Evolutionary conservation across 2,888 invertebrate species (phyloP).

Genomic region (Calliphora vomitoria): DNA sequence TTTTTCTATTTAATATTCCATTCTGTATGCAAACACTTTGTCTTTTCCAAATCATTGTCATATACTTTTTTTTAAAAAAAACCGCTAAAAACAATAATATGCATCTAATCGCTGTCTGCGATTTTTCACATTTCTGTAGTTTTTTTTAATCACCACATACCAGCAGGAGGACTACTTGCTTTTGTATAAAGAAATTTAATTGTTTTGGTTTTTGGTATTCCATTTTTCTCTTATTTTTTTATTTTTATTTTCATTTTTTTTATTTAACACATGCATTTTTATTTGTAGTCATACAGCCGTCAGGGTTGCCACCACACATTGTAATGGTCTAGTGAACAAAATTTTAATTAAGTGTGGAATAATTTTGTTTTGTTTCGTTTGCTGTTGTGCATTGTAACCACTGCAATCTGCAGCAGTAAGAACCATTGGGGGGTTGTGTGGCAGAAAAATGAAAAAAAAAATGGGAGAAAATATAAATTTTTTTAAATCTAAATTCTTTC

Average conservation of each 20-base stretch:
- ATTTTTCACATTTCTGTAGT: neutral
- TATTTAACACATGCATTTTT: slow-evolving; percentile 44
- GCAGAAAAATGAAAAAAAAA: neutral
- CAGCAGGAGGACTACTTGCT: neutral
- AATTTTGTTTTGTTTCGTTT: slow-evolving; percentile 46
- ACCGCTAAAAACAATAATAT: neutral
- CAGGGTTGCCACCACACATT: slow-evolving; percentile 55
- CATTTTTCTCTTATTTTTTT: neutral
- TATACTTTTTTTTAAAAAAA: too few species aligned
- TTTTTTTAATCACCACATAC: neutral
- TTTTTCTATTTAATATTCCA: too few species aligned
- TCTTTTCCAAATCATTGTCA: too few species aligned
- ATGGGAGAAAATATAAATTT: neutral
- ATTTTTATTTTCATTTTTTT: slow-evolving; percentile 8
- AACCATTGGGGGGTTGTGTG: neutral
- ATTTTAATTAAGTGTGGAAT: slow-evolving; percentile 75
- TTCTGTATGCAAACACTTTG: too few species aligned
- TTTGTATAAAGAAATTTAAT: slow-evolving; percentile 41
- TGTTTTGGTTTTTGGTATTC: slow-evolving; percentile 20
- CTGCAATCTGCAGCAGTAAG: neutral
- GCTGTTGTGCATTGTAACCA: neutral
- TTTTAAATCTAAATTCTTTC: slow-evolving; percentile 36
- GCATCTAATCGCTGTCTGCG: neutral
- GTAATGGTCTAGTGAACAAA: slow-evolving; percentile 75
- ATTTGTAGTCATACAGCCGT: slow-evolving; percentile 47